Evolutionary conservation across 2,797 vertebrate species (phyloP).

Genomic region (Chrysocyon brachyurus): DNA sequence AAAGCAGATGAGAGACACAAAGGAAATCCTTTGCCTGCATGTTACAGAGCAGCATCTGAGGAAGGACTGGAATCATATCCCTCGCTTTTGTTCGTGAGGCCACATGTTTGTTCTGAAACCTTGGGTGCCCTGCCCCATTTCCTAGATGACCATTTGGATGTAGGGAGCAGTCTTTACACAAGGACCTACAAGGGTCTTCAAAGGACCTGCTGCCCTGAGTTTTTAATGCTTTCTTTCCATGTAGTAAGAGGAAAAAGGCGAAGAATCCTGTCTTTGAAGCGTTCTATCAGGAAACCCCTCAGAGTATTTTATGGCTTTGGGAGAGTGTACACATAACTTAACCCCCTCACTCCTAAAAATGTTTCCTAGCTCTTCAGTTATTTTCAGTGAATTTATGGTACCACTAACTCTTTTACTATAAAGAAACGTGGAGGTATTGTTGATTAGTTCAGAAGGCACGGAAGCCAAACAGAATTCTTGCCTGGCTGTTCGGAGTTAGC

Average conservation of each 20-base stretch:
- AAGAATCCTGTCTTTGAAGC: background rate
- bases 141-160: background rate
- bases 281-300: background rate
- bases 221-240: background rate
- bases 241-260: background rate
- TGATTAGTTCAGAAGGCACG: background rate
- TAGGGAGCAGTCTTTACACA: background rate
- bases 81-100: background rate
- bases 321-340: background rate
- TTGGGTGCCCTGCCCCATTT: background rate
- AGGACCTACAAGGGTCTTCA: background rate
- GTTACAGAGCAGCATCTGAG: slow-evolving; percentile 9
- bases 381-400: background rate
- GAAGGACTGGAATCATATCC: background rate
- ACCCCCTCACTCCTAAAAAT: background rate
- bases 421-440: background rate
- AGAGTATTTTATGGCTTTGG: background rate
- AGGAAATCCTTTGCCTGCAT: slow-evolving; percentile 80
- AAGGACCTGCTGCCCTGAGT: background rate
- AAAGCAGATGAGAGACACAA: slow-evolving; percentile 81
- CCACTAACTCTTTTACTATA: background rate
- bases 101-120: background rate
- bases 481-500: background rate
- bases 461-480: background rate
- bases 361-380: background rate